These are phyloP conservation scores for Chiridota heheva DNA, from an alignment of 35 echinoderm and acorn worm species.

Conservation along the genomic window DNA sequence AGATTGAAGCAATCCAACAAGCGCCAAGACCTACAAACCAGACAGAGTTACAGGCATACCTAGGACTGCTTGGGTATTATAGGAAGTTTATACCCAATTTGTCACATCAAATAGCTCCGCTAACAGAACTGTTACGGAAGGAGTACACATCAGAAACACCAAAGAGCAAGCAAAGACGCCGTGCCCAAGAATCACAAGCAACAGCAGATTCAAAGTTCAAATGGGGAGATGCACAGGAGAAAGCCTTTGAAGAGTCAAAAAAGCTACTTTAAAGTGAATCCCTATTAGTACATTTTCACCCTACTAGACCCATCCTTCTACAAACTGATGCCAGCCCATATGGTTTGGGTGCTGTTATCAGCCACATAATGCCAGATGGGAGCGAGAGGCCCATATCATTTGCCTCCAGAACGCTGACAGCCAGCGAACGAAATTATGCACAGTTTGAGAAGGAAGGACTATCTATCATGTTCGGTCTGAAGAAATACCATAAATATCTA, in stretches of 20 bases:
- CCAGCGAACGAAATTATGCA: constrained; percentile 62
- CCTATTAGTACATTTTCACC: constrained; percentile 55
- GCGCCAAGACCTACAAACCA: constrained; percentile 36
- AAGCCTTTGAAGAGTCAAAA: constrained; percentile 54
- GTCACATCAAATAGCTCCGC: constrained; percentile 26
- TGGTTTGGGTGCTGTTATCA: constrained; percentile 59
- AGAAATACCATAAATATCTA: constrained; percentile 68
- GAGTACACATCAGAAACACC: constrained; percentile 42
- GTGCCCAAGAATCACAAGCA: not conserved
- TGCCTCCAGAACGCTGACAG: constrained; percentile 46
- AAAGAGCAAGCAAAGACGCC: not conserved
- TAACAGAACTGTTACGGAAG: constrained; percentile 37
- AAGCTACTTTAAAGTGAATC: constrained; percentile 25
- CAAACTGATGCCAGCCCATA: constrained; percentile 59
- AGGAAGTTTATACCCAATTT: constrained; percentile 67
- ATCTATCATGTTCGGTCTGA: constrained; percentile 55
- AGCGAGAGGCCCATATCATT: constrained; percentile 39
- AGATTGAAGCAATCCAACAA: constrained; percentile 27
- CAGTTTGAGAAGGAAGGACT: constrained; percentile 69
- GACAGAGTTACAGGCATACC: constrained; percentile 46
- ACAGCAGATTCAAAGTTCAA: constrained; percentile 20
- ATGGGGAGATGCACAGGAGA: constrained; percentile 11
- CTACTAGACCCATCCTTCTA: constrained; percentile 37
- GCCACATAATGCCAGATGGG: constrained; percentile 42
- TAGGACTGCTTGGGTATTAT: constrained; percentile 61